Base-by-base conservation (phyloP, 2,888 invertebrate genomes). In the Heteromurus nitidus region DNA sequence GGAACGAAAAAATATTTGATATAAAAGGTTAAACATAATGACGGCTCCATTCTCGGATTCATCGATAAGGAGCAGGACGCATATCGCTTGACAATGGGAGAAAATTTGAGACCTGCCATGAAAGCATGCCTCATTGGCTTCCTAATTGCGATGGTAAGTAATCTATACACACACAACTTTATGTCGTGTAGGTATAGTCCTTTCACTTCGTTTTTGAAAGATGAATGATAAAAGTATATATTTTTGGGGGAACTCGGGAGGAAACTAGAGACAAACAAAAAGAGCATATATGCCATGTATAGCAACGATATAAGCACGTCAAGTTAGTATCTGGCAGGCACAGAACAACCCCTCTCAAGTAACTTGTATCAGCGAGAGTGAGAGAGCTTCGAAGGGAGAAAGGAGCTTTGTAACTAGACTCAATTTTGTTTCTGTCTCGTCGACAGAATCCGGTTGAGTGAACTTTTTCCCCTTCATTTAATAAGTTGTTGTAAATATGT, bases 81-180 rank as follows among this genome's bases (percentile, higher is more conserved):
- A 3, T 85, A 85, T 26, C 83, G 82, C 53, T 60, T 85, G 73
- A 83, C 85, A 47, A 82, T 85, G 82, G 85, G 85, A 50, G 85
- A 85, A 77, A 82, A 83, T 64, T 73, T 85, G 64, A 80, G 76
- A 26, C 83, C 83, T 24, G 53, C 64, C 26, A 83, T 83, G 83
- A 85, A 83, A 75, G 80, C 80, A 53, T 82, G 82, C 75, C 77
- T 85, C 72, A 85, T 85, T 70, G 85, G 83, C 26, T 85, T 85
- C 72, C 80, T 85, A 73, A 83, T 85, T 74, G 73, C 83, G 36
- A 85, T 85, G 85, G 85, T 85, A 62, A 82, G 84, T 73, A 62
- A 72, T 69, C 18, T 60, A n/a, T 47, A 47, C n/a, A 47, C n/a
- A n/a, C 47, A 9, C 5, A 5, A 9, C 36, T 9, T 36, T 36